Base-by-base conservation (phyloP, 2,888 invertebrate species). In the Eueremaeus valkanovi region DNA sequence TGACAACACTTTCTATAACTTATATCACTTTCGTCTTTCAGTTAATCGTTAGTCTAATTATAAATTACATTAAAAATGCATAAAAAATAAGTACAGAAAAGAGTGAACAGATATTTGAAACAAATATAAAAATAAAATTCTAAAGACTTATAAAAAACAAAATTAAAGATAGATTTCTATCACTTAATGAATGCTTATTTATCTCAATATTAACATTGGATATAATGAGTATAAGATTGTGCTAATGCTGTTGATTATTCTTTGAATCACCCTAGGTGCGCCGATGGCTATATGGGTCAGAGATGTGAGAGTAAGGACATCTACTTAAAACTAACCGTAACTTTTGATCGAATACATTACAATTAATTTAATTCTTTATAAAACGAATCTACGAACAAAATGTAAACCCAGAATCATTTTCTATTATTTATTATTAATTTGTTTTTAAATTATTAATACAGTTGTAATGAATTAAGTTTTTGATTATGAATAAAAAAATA, bases 301-400 rank as follows among this genome's bases (percentile, higher is more conserved):
- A 88, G 90, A 82, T 92, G 92, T 86, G 90, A 90, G 85, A 88
- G 88, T 85, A 91, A 92, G 88, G 89, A 89, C 85, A 88, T 90
- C 83, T 73, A 73, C 42, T 66, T 66, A 66, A 66, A 66, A 66
- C 63, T 66, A 66, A 66, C 63, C 33, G 63, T 66, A 66, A 66
- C 36, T n/a, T 66, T 66, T 66, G 63, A 66, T 66, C 63, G 24
- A 33, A 66, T 66, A 21, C 63, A 66, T 36, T 66, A 66, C 36
- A 36, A 66, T 66, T 66, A 36, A 66, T 55, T 16, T 8, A 3
- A 8, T 55, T 55, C 3, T 13, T 45, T 11, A 51, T 51, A n/a
- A 51, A 1, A 16, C 11, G 11, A 29, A 58, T 11, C 11, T 36
- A 36, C 36, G 36, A 36, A 29, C 13, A 1, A 58, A 58, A 58